Evolutionary conservation across 1,140 invertebrate genomes (phyloP).

Genomic region (Drosophila littoralis): DNA sequence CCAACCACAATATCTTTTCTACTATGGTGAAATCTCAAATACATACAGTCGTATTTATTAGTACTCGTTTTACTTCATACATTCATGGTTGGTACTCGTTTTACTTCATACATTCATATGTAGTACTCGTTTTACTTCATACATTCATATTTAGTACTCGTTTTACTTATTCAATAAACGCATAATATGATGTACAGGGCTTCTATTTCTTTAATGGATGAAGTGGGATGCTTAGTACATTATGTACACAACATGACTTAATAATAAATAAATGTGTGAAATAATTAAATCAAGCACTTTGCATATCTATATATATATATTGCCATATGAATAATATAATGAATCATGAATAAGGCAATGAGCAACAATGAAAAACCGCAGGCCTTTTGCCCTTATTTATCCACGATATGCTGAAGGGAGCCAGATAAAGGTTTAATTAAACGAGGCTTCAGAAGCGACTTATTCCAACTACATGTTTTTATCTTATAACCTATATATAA

Average conservation of each 20-base stretch:
- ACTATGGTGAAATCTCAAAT: slow-evolving; percentile 14
- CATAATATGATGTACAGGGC: background rate
- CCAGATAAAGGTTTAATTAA: slow-evolving; percentile 1
- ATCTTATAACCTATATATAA: slow-evolving; percentile 1
- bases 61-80: too few relatives aligned
- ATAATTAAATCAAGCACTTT: slow-evolving; percentile 14
- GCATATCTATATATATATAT: background rate
- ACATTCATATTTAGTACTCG: too few relatives aligned
- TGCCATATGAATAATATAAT: background rate
- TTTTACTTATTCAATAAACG: background rate
- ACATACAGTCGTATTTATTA: too few relatives aligned
- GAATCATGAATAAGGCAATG: background rate
- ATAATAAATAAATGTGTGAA: slow-evolving; percentile 23
- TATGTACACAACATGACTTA: slow-evolving; percentile 23
- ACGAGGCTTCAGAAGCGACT: slow-evolving; percentile 1
- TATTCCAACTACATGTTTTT: background rate
- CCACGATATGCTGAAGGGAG: background rate
- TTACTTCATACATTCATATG: too few relatives aligned
- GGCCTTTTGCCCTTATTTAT: background rate
- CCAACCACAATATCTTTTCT: slow-evolving; percentile 6
- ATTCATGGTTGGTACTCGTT: too few relatives aligned
- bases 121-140: too few relatives aligned
- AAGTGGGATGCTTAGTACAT: background rate
- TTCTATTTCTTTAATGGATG: slow-evolving; percentile 5
- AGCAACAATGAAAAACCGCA: slow-evolving; percentile 26